Percentiles rank a stretch among this genome's conserved stretches.
These are phyloP conservation scores for Rostratula benghalensis DNA, from an alignment of 2,113 vertebrate genomes.

Conservation along the genomic window DNA sequence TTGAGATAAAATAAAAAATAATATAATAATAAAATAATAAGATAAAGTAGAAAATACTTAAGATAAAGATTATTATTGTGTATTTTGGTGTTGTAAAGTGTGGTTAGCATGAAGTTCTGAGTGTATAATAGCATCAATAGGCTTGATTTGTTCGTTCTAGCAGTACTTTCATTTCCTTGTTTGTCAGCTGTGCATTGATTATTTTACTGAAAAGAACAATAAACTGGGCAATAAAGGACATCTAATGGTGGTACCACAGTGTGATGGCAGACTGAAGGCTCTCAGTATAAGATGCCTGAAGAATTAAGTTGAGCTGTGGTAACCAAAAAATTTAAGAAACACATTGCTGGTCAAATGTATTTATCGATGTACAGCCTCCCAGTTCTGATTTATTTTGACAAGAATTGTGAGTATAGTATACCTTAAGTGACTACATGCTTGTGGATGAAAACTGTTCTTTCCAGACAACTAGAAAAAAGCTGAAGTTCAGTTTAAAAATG, in stretches of 20 bases:
- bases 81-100: neutral
- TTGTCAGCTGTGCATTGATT: neutral
- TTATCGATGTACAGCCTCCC: neutral
- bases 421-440: neutral
- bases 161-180: neutral
- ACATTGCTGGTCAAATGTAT: neutral
- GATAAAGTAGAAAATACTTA: no score
- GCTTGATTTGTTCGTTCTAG: neutral
- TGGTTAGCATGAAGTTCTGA: neutral
- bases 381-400: neutral
- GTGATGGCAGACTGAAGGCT: neutral
- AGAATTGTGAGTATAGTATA: neutral
- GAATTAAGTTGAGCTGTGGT: neutral
- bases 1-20: neutral
- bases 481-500: neutral
- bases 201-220: neutral
- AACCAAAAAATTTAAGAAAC: neutral
- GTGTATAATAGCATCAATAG: neutral
- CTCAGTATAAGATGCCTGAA: neutral
- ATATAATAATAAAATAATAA: no score
- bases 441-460: neutral
- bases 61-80: neutral
- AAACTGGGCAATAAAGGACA: neutral
- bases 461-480: neutral
- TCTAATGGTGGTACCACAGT: neutral